Base-by-base conservation (phyloP, 2,888 invertebrate species). In the Siphonodentalium dalli region DNA sequence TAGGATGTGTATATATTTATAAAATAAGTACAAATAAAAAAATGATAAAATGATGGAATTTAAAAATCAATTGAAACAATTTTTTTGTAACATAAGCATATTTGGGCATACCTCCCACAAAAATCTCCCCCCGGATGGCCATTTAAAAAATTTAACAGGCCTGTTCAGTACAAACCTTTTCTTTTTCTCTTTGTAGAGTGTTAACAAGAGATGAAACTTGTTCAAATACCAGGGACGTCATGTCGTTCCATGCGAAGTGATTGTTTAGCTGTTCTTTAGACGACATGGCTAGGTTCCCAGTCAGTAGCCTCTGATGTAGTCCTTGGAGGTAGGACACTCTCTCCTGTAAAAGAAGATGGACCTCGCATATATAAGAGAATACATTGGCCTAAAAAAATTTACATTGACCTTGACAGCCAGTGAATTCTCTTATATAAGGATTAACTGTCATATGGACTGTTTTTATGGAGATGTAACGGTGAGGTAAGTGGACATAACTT, bases 171-270 rank as follows among this genome's bases (percentile, higher is more conserved):
- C 57, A 29, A 40, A 78, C 77, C 70, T 77, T 77, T 46, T 77
- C 72, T 21, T 71, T 68, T 8, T 70, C 64, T 31, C 61, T 58
- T 44, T 70, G 69, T 15, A 72, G 55, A 33, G 65, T 50, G 27
- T 66, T 68, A 27, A 76, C 56, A 18, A 78, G 55, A 11, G 63
- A 53, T 24, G 71, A 64, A 5, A 75, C 70, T 50, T 78, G 76
- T 50, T 79, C 74, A 54, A 67, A 70, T 20, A 79, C 69, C 47
- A 75, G 61, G 45, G 68, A 65, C 5, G 75, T 66, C 20, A 78
- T 54, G 43, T 77, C 77, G 29, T 62, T 56, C 75, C 76, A 78
- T 1, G 70, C 63, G 51, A 73, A 69, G 58, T 71, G 66, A 41
- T 64, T 65, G 34, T 69, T 58, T 4, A 58, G 53, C 41, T 65